A percentile compares a stretch with the other conserved stretches of the same genome.
phyloP scores from a whole-genome alignment of 2,888 invertebrate species.

The Troilus luridus region DNA sequence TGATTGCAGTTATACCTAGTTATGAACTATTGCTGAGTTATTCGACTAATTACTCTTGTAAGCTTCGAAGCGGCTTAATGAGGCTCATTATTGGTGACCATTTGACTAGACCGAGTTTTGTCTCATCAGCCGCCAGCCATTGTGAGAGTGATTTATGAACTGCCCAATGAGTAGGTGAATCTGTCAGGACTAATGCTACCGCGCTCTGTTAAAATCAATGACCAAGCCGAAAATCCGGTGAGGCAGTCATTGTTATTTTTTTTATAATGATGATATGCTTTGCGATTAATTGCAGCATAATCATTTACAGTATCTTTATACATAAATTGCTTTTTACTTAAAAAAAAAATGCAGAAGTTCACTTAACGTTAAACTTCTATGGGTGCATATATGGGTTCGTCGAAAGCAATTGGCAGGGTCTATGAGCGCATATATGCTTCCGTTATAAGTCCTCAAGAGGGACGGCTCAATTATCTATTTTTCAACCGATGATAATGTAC shows the following conservation, averaged over 20 bases:
- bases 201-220: constrained; percentile 12
- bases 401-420: too few relatives aligned
- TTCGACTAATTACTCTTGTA: not conserved
- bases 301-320: too few relatives aligned
- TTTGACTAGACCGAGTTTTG: constrained; percentile 9
- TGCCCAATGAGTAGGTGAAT: not conserved
- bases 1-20: not conserved
- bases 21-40: not conserved
- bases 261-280: not conserved
- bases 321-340: too few relatives aligned
- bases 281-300: not conserved
- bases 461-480: too few relatives aligned
- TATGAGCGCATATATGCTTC: too few relatives aligned
- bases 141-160: constrained; percentile 8
- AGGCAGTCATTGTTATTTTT: not conserved
- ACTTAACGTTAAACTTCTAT: too few relatives aligned
- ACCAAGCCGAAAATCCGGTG: not conserved
- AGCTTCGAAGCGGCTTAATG: not conserved
- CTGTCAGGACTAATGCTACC: not conserved
- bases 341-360: too few relatives aligned
- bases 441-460: too few relatives aligned
- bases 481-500: too few relatives aligned
- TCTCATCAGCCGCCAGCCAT: not conserved
- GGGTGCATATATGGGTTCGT: too few relatives aligned
- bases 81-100: constrained; percentile 29